These are phyloP conservation scores for Spodoptera littoralis DNA, from an alignment of 2,888 invertebrate genomes.

Conservation along the genomic window DNA sequence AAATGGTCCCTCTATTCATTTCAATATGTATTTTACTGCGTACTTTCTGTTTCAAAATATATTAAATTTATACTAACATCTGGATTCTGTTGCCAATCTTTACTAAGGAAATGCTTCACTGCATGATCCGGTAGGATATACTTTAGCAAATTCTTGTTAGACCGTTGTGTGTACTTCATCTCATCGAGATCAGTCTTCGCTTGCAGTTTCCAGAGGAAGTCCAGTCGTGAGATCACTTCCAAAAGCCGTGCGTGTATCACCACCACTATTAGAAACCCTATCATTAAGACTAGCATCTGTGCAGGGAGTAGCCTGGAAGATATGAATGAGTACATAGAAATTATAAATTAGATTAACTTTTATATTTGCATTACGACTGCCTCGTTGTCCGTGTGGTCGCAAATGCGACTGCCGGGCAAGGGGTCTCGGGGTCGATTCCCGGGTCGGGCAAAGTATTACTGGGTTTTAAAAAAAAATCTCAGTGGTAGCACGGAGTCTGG, in stretches of 20 bases:
- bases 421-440: too few relatives aligned
- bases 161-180: slow-evolving; percentile 97
- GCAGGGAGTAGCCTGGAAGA: slow-evolving; percentile 89
- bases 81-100: slow-evolving; percentile 91
- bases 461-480: too few relatives aligned
- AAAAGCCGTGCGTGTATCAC: slow-evolving; percentile 96
- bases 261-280: slow-evolving; percentile 96
- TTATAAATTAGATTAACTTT: too few relatives aligned
- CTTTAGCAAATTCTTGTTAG: slow-evolving; percentile 95
- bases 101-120: slow-evolving; percentile 96
- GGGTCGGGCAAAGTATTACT: too few relatives aligned
- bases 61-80: slow-evolving; percentile 88
- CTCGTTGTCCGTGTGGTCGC: too few relatives aligned
- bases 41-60: background rate
- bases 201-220: slow-evolving; percentile 99
- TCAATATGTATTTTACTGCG: too few relatives aligned
- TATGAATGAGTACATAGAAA: background rate
- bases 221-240: slow-evolving; percentile 97
- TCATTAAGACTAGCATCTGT: slow-evolving; percentile 94
- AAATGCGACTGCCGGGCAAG: too few relatives aligned
- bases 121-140: slow-evolving; percentile 99
- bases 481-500: too few relatives aligned
- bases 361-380: too few relatives aligned
- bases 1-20: too few relatives aligned
- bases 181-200: slow-evolving; percentile 97